Evolutionary conservation across 1,140 invertebrate species (phyloP).

Genomic region (Brachionus asplanchnoidis): DNA sequence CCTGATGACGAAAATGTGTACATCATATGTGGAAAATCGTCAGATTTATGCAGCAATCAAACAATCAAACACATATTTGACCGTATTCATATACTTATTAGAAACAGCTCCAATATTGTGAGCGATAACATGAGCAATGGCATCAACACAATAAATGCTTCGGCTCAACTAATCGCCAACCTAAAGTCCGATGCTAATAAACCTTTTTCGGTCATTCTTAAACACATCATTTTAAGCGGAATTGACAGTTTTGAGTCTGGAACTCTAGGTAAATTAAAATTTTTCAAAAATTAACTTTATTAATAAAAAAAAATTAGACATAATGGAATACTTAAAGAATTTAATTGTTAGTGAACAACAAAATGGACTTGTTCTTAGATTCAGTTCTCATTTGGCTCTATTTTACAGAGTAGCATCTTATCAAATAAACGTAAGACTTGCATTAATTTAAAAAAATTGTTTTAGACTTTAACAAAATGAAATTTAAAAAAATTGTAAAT

Average conservation of each 20-base stretch:
- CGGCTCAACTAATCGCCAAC: not conserved
- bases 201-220: slow-evolving; percentile 2
- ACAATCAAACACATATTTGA: slow-evolving; percentile 29
- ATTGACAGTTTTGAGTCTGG: not conserved
- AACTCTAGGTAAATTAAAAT: not conserved
- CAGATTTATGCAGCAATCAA: not conserved
- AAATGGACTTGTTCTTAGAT: slow-evolving; percentile 62
- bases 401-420: slow-evolving; percentile 72
- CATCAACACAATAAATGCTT: not conserved
- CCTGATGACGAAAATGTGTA: slow-evolving; percentile 18
- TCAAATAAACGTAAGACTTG: slow-evolving; percentile 46
- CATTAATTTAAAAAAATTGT: not conserved
- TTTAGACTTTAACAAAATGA: not conserved
- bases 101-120: slow-evolving; percentile 3
- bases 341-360: not conserved
- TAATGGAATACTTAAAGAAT: slow-evolving; percentile 15
- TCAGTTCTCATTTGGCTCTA: slow-evolving; percentile 76
- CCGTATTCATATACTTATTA: not conserved
- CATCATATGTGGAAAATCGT: not conserved
- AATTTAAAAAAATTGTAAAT: too few relatives aligned
- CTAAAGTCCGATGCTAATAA: slow-evolving; percentile 4
- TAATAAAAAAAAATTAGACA: not conserved
- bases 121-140: not conserved
- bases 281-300: not conserved
- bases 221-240: not conserved